These are phyloP conservation scores for Nyctereutes procyonoides DNA, from an alignment of 2,113 vertebrate species.

Conservation along the genomic window DNA sequence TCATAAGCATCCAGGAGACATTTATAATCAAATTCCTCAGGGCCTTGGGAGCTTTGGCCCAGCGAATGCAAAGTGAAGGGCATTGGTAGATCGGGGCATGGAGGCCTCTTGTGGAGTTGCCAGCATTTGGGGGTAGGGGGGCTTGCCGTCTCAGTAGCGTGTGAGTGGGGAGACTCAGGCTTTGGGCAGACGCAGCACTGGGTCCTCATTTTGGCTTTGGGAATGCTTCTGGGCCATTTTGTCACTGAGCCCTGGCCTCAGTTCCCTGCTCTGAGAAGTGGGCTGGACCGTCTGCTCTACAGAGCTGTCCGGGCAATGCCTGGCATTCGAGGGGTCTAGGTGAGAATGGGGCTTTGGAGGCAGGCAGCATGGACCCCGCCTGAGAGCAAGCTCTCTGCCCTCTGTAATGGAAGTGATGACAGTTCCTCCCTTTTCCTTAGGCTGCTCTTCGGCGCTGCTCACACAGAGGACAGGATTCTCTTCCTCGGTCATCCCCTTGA, in stretches of 20 bases:
- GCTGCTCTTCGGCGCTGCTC: accelerated
- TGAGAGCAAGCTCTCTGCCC: accelerated
- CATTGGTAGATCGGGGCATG: accelerated
- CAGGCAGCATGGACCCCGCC: accelerated
- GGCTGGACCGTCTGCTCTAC: accelerated
- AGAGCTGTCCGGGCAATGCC: neutral
- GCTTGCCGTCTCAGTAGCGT: accelerated
- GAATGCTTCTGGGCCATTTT: accelerated
- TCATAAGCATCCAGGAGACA: neutral
- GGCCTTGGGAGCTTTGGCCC: neutral
- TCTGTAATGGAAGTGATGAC: accelerated
- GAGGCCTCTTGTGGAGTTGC: accelerated
- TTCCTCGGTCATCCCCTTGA: accelerated
- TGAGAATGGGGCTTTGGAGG: neutral
- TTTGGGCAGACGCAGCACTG: accelerated
- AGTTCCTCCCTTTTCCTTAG: neutral
- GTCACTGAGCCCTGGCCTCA: neutral
- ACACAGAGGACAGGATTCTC: neutral
- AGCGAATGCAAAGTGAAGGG: neutral
- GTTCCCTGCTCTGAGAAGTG: neutral
- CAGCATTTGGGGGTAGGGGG: neutral
- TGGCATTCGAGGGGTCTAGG: accelerated
- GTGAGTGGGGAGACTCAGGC: neutral
- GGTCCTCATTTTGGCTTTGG: neutral
- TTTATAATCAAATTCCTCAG: neutral